phyloP scores from a whole-genome alignment of 1,140 invertebrate genomes.

The Polyergus mexicanus region DNA sequence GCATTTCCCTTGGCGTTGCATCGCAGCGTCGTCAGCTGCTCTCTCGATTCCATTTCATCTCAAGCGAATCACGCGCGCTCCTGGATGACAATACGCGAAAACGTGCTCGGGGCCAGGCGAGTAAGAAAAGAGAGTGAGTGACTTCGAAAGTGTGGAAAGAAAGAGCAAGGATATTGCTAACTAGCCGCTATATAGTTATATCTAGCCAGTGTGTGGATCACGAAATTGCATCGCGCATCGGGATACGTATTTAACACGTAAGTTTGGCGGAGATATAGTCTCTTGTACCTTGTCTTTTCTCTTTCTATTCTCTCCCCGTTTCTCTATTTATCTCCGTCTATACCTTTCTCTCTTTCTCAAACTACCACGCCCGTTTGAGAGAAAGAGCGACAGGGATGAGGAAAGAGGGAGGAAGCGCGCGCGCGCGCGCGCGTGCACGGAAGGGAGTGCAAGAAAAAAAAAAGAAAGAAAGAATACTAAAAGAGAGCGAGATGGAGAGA shows the following conservation, averaged over 20 bases:
- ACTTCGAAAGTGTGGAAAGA: neutral
- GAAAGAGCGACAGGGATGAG: slow-evolving; percentile 44
- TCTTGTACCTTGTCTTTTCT: neutral
- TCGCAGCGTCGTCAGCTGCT: slow-evolving; percentile 39
- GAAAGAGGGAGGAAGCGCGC: neutral
- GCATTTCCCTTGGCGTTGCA: slow-evolving; percentile 30
- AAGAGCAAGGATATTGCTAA: neutral
- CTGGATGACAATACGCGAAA: slow-evolving; percentile 11
- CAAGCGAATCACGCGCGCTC: neutral
- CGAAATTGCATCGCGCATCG: neutral
- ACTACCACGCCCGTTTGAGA: slow-evolving; percentile 73
- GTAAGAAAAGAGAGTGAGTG: neutral
- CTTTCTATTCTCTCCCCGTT: slow-evolving; percentile 30
- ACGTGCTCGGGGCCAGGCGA: neutral
- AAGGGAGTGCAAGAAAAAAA: neutral
- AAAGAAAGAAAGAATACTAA: neutral
- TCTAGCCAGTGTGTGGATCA: neutral
- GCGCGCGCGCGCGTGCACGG: neutral
- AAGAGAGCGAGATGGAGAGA: slow-evolving; percentile 27
- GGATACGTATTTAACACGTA: slow-evolving; percentile 20
- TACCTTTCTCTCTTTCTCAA: slow-evolving; percentile 47
- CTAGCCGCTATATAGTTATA: neutral
- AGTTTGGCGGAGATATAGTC: slow-evolving; percentile 19
- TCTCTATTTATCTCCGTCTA: neutral
- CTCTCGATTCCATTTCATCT: neutral